Base-by-base conservation (phyloP, 2,888 invertebrate genomes). In the Acanthosoma haemorrhoidale region DNA sequence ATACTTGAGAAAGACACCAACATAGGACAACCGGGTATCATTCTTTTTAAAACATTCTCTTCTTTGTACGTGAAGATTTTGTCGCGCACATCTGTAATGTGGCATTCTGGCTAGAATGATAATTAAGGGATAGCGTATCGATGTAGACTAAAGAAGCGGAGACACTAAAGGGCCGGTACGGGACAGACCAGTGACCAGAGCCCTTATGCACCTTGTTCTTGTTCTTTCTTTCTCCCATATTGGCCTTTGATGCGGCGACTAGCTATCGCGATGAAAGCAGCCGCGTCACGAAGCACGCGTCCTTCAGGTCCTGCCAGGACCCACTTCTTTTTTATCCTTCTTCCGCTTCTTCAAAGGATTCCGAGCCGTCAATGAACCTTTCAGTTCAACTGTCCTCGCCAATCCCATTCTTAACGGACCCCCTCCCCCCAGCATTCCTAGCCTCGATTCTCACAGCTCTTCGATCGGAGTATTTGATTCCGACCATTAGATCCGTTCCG, bases 221-320 rank as follows among this genome's bases (percentile, higher is more conserved):
- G 51, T 51, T 5, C 51, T 51, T 51, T 32, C 25, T 51, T 51
- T 51, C 25, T 51, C 15, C n/a, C 51, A 51, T 51, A 25, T 51
- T 51, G 51, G 51, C 25, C 51, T 51, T 51, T 51, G 51, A 51
- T n/a, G n/a, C n/a, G n/a, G n/a, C n/a, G n/a, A n/a, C n/a, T n/a
- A 51, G 51, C n/a, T 51, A 51, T 51, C 51, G 51, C 51, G 51
- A 51, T 51, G 51, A 51, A 51, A 51, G 51, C 51, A 25, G 51
- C 51, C 51, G 51, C 51, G 51, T 51, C 51, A 51, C 51, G 51
- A 51, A 51, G 51, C 51, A 51, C 51, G 51, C 51, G 51, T 51
- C 51, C 51, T 51, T 51, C 51, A 51, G 25, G 25, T 51, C 51
- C 25, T 51, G 51, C 25, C 43, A 51, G 51, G 51, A 51, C 51